Conservation (phyloP, 2,113 vertebrate genomes). For the Sialia sialis region DNA sequence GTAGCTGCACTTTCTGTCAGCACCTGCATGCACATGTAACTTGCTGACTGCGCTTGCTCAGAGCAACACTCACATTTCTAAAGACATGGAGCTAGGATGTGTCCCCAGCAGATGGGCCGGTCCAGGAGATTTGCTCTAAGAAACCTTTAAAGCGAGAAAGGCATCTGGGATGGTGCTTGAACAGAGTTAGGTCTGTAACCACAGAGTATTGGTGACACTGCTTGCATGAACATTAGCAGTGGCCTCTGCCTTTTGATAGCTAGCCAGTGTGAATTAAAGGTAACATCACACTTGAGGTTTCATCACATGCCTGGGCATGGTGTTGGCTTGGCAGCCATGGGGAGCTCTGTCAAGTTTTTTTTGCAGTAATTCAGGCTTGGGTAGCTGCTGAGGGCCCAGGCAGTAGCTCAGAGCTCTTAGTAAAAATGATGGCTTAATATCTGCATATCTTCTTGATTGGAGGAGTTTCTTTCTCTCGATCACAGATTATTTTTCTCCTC, state of each 20-base stretch:
- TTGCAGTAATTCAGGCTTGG: neutral
- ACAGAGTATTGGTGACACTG: neutral
- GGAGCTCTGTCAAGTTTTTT: neutral
- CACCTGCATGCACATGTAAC: accelerated
- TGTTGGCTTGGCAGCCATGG: neutral
- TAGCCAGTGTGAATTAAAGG: neutral
- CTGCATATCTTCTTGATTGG: neutral
- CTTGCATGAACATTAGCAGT: neutral
- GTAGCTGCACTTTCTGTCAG: neutral
- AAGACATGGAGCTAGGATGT: neutral
- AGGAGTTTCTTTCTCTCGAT: neutral
- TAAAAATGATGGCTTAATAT: accelerated
- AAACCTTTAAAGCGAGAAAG: neutral
- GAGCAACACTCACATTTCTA: accelerated
- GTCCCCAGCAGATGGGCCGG: neutral
- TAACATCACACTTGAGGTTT: neutral
- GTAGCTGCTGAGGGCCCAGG: neutral
- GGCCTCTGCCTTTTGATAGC: neutral
- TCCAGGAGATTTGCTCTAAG: neutral
- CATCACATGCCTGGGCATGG: neutral
- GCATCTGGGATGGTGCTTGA: neutral
- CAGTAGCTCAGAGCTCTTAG: neutral
- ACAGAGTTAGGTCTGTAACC: neutral
- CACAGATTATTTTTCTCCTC: neutral
- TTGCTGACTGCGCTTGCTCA: neutral